Evolutionary conservation across 2,888 invertebrate genomes (phyloP).

Genomic region (Mythimna vitellina): DNA sequence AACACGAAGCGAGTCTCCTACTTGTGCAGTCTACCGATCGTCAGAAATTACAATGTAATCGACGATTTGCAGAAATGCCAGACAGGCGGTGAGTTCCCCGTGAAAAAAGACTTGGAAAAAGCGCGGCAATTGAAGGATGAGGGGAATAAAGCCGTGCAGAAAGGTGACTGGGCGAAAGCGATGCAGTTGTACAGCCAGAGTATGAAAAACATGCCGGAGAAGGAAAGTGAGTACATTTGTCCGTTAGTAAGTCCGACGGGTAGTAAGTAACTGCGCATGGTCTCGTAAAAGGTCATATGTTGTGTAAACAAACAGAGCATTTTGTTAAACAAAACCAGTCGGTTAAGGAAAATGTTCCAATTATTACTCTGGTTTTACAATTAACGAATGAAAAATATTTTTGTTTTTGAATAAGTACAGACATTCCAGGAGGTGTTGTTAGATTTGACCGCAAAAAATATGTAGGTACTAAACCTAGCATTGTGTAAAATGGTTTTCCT

Average conservation of each 20-base stretch:
- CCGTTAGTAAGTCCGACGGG: constrained; percentile 12
- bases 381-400: constrained; percentile 11
- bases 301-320: constrained; percentile 51
- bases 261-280: neutral
- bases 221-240: constrained; percentile 91
- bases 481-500: constrained; percentile 43
- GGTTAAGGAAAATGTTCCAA: constrained; percentile 37
- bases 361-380: constrained; percentile 11
- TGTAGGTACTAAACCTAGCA: constrained; percentile 21
- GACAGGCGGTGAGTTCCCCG: constrained; percentile 79
- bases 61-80: constrained; percentile 81
- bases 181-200: constrained; percentile 93
- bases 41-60: constrained; percentile 87
- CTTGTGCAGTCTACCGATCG: constrained; percentile 89
- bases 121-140: constrained; percentile 92
- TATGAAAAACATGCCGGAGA: constrained; percentile 92
- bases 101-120: constrained; percentile 90
- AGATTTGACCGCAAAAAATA: constrained; percentile 32
- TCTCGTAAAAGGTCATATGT: constrained; percentile 60
- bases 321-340: constrained; percentile 26
- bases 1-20: constrained; percentile 92
- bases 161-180: constrained; percentile 93
- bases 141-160: constrained; percentile 94
- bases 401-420: constrained; percentile 22
- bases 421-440: constrained; percentile 11